Evolutionary conservation across 1,140 invertebrate species (phyloP), one percentile per base, ranked within the genome.

Genomic region (Thereuonema tuberculata): DNA sequence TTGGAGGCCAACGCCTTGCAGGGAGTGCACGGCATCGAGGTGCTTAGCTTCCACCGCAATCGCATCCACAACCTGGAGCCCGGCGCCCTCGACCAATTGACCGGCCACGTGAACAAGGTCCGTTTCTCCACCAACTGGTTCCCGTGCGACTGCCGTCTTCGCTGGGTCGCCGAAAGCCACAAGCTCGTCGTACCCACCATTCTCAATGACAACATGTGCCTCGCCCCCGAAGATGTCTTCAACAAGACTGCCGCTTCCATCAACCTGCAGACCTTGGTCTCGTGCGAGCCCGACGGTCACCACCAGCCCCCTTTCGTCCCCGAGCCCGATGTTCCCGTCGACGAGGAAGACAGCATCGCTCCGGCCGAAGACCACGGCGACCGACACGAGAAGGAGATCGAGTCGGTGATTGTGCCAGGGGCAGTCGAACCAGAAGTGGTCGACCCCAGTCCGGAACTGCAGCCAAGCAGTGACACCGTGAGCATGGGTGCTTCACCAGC

Each of bases 141-240:
- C 15, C 37, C 52, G 1, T 63, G 62, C 52, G 62, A 63, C 52
- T 63, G 62, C 55, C 29, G 61, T 24, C 46, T 63, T 12, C 23
- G 53, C 9, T 61, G 60, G 59, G 49, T 63, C 9, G 56, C 31
- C 20, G 23, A 58, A 26, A 24, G 3, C 9, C 46, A 46, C 23
- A 2, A 12, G 2, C 17, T 3, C 46, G 3, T 24, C 23, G 31
- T 47, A 3, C 56, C 56, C 9, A 21, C 3, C 3, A 14, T 58
- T 17, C 56, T 58, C n/a, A 23, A 5, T 21, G 56, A 58, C 46
- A 58, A 58, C 23, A 12, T 58, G 9, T 58, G 56, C 56, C 25
- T 48, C 5, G 12, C 17, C 3, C 56, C 56, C 3, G 56, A 58
- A 5, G 29, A 48, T 5, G 9, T 48, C 3, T 12, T n/a, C 3